These are phyloP conservation scores for Microctenopoma lineatum DNA, from an alignment of 2,797 vertebrate species.

Conservation along the genomic window DNA sequence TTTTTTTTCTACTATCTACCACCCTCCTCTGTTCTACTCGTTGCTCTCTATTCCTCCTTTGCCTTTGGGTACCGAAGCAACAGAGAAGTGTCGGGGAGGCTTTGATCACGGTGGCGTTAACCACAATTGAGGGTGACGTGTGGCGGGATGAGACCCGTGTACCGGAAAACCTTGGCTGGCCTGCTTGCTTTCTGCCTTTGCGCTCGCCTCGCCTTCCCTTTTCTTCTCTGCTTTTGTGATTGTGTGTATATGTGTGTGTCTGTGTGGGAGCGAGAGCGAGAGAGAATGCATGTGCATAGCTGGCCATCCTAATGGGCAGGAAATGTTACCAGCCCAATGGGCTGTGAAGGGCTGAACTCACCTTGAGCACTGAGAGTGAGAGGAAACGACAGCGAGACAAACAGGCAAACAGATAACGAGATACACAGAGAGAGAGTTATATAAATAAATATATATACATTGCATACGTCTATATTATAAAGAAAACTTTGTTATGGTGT, in stretches of 20 bases:
- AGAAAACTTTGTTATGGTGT: too few relatives aligned
- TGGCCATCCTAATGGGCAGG: constrained; percentile 58
- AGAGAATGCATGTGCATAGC: constrained; percentile 30
- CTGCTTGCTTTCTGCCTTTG: constrained; percentile 38
- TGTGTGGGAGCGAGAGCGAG: constrained; percentile 4
- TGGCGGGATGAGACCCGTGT: constrained; percentile 73
- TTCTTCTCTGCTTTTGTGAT: constrained; percentile 29
- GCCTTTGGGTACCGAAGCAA: constrained; percentile 60
- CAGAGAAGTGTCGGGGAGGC: constrained; percentile 54
- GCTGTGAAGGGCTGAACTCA: constrained; percentile 78
- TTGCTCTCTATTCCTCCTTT: constrained; percentile 33
- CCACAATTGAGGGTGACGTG: constrained; percentile 73
- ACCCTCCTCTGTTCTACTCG: constrained; percentile 6
- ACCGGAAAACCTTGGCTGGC: constrained; percentile 71
- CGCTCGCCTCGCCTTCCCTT: constrained; percentile 29
- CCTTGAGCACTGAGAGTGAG: constrained; percentile 54
- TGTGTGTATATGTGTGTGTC: constrained; percentile 17
- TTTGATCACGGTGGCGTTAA: constrained; percentile 69
- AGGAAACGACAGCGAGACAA: constrained; percentile 20
- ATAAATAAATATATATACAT: neutral
- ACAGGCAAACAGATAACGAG: constrained; percentile 22
- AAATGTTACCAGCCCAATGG: constrained; percentile 73
- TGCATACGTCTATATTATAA: neutral
- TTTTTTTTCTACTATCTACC: neutral
- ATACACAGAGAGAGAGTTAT: neutral